Evolutionary conservation across 2,797 vertebrate genomes (phyloP).

Genomic region (Sebastes matsubarae): DNA sequence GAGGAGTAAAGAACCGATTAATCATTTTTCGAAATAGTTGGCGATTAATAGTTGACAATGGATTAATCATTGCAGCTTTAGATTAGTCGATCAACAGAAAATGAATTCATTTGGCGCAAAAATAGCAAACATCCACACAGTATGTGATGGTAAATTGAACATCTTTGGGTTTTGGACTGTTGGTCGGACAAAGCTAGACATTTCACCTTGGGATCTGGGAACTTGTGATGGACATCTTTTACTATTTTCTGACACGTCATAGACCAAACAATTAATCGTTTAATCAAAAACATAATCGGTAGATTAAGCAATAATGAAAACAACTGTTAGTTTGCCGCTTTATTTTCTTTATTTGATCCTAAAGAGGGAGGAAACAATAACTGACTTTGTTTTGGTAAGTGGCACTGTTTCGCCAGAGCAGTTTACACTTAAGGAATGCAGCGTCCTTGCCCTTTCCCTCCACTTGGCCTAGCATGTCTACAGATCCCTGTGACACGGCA

Average conservation of each 20-base stretch:
- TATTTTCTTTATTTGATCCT: not conserved
- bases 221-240: not conserved
- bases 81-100: not conserved
- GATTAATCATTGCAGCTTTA: not conserved
- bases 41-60: too few species aligned
- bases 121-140: not conserved
- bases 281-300: not conserved
- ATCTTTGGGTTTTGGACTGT: not conserved
- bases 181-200: not conserved
- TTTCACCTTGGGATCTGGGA: not conserved
- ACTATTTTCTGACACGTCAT: too few species aligned
- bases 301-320: not conserved
- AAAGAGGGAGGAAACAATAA: not conserved
- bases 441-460: conserved; percentile 8
- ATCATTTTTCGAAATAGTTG: too few species aligned
- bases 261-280: not conserved
- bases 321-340: not conserved
- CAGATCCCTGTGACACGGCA: conserved; percentile 40
- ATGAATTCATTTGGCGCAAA: not conserved
- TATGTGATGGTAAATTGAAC: not conserved
- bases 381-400: not conserved
- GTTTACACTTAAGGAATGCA: not conserved
- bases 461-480: conserved; percentile 24
- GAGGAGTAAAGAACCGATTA: too few species aligned
- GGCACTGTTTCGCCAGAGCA: not conserved